A percentile compares a stretch with the other conserved stretches of the same genome.
These are phyloP conservation scores for Scaptomyza tumidula DNA, from an alignment of 2,888 invertebrate genomes.

Conservation along the genomic window DNA sequence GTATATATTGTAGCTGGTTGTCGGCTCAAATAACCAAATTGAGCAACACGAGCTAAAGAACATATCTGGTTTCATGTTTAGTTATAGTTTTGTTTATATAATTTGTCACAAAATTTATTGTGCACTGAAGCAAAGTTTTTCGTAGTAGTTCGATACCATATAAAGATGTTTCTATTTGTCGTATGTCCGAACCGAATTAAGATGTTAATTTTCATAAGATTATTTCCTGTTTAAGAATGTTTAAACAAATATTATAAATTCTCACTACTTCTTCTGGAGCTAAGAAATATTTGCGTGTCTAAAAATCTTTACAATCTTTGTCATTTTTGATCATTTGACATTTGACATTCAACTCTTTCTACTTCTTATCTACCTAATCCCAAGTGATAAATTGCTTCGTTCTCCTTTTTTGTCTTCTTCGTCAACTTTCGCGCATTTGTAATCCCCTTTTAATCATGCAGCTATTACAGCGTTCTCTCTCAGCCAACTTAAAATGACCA, in stretches of 20 bases:
- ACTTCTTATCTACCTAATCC: conserved; percentile 27
- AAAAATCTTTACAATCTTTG: not conserved
- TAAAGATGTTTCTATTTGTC: not conserved
- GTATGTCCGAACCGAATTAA: not conserved
- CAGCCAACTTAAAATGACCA: conserved; percentile 18
- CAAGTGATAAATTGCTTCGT: conserved; percentile 45
- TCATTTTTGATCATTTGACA: conserved; percentile 8
- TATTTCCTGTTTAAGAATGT: not conserved
- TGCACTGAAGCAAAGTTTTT: not conserved
- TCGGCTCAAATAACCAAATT: conserved; percentile 31
- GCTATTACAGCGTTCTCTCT: conserved; percentile 45
- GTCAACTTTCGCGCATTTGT: conserved; percentile 56
- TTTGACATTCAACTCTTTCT: conserved; percentile 22
- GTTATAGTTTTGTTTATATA: conserved; percentile 1
- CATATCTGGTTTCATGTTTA: conserved; percentile 5
- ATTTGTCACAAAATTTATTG: conserved; percentile 4
- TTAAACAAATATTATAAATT: too few species aligned
- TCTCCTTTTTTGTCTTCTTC: conserved; percentile 10
- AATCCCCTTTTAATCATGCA: conserved; percentile 56
- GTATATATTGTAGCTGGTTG: conserved; percentile 3
- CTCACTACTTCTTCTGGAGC: too few species aligned
- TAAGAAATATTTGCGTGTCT: too few species aligned
- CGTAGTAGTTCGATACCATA: not conserved
- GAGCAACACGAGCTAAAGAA: conserved; percentile 3
- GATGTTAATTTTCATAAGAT: too few species aligned